Percentiles rank a stretch among this genome's conserved stretches.
phyloP scores from a whole-genome alignment of 92 coral and sea anemone species.

The Anthopleura xanthogrammica region DNA sequence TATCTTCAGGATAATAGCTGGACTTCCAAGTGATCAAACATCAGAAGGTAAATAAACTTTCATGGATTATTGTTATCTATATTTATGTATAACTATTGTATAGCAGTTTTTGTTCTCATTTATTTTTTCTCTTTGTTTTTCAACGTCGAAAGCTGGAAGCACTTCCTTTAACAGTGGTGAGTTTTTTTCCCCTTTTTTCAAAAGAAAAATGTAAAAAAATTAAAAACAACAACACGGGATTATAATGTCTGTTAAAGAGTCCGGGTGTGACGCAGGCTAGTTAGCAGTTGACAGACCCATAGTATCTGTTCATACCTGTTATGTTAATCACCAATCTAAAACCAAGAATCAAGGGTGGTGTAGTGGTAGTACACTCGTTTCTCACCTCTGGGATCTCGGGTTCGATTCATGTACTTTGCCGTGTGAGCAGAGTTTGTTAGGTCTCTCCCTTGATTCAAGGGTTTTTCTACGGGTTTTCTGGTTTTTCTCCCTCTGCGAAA shows the following conservation, averaged over 20 bases:
- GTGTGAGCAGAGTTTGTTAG: not conserved
- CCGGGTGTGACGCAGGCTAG: too few species aligned
- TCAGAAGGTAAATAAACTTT: slow-evolving; percentile 54
- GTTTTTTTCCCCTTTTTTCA: not conserved
- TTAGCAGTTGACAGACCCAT: too few species aligned
- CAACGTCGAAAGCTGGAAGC: slow-evolving; percentile 42
- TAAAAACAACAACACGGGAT: too few species aligned
- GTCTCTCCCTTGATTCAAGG: not conserved
- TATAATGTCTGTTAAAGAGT: too few species aligned
- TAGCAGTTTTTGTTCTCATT: too few species aligned
- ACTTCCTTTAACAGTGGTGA: slow-evolving; percentile 33
- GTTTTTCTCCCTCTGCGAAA: not conserved
- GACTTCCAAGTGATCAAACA: slow-evolving; percentile 64
- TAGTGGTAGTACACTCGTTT: not conserved
- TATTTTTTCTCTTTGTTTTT: slow-evolving; percentile 13
- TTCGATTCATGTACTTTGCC: not conserved
- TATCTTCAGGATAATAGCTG: slow-evolving; percentile 59
- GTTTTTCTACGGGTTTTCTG: not conserved
- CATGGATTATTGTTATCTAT: too few species aligned
- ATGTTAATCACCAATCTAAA: too few species aligned
- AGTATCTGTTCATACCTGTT: too few species aligned
- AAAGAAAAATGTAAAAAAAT: not conserved
- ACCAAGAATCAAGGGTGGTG: too few species aligned
- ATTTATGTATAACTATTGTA: too few species aligned
- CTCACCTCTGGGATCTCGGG: not conserved